Conservation (phyloP, 2,113 vertebrate species). For the Petrocephalus zakoni region DNA sequence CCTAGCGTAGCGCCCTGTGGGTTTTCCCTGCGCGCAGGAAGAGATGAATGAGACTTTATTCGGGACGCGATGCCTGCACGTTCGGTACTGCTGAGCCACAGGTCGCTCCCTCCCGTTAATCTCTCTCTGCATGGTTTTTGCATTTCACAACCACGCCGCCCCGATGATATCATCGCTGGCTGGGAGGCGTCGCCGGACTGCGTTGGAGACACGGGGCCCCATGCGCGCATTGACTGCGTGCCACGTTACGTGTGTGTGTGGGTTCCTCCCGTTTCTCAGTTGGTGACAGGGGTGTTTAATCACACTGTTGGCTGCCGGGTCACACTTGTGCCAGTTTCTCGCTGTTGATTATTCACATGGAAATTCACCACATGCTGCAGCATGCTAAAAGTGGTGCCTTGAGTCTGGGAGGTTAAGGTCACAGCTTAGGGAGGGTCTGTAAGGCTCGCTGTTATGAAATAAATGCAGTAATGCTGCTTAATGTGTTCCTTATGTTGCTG, state of each 20-base stretch:
- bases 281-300: not conserved
- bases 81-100: not conserved
- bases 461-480: not conserved
- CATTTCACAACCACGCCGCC: not conserved
- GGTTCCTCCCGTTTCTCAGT: not conserved
- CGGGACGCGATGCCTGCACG: not conserved
- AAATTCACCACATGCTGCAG: not conserved
- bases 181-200: not conserved
- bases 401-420: not conserved
- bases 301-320: not conserved
- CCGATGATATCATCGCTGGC: not conserved
- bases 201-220: not conserved
- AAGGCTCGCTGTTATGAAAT: not conserved
- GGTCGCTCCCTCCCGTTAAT: not conserved
- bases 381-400: not conserved
- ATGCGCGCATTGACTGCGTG: not conserved
- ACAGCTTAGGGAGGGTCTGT: not conserved
- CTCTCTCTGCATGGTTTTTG: not conserved
- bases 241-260: not conserved
- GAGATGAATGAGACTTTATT: not conserved
- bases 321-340: not conserved
- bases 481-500: not conserved
- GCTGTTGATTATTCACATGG: conserved; percentile 5
- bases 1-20: not conserved
- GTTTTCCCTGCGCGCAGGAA: not conserved